phyloP scores from a whole-genome alignment of 2,888 invertebrate species.

The Dioctria rufipes region DNA sequence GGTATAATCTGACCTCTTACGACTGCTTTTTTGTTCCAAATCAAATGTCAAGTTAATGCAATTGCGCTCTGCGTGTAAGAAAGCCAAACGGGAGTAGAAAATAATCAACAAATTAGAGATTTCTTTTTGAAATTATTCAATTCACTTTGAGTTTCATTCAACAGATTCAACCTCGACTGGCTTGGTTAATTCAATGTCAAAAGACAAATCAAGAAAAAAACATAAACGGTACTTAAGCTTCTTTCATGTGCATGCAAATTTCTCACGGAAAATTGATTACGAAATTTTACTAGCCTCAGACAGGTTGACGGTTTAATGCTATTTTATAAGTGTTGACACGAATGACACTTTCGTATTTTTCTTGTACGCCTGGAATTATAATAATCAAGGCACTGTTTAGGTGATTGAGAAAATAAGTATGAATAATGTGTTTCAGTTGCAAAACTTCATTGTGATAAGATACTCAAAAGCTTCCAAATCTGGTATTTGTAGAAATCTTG shows the following conservation, averaged over 20 bases:
- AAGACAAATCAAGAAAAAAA: background rate
- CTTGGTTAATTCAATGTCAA: background rate
- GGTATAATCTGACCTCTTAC: background rate
- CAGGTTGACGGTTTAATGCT: background rate
- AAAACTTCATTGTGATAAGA: no score
- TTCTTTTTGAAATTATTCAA: background rate
- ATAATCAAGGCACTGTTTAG: no score
- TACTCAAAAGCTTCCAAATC: no score
- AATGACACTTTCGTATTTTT: no score
- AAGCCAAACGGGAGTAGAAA: background rate
- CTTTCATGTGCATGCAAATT: background rate
- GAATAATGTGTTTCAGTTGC: no score
- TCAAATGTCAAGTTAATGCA: background rate
- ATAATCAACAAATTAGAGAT: background rate
- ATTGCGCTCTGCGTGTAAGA: background rate
- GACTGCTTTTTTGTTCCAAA: background rate
- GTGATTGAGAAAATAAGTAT: no score
- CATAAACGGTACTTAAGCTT: background rate
- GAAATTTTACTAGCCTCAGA: background rate
- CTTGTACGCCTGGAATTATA: no score
- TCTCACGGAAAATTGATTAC: background rate
- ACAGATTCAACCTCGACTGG: background rate
- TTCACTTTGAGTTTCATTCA: no score
- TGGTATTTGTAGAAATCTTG: no score
- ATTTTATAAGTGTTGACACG: background rate